Base-by-base conservation (phyloP, 2,113 vertebrate genomes). In the Otus sunia region DNA sequence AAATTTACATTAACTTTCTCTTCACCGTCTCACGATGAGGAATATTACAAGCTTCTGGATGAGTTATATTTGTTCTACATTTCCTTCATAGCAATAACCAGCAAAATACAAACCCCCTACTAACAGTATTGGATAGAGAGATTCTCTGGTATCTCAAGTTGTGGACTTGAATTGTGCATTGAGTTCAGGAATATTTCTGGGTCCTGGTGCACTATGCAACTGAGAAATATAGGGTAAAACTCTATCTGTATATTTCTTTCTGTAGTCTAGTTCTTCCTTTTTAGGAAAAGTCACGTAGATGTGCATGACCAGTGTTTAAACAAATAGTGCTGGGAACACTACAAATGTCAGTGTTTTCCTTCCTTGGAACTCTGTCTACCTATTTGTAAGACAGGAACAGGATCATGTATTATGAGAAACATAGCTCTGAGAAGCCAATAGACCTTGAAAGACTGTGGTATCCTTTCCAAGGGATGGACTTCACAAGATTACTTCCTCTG, bases 231-330 rank as follows among this genome's bases (percentile, higher is more conserved):
- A 12, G 15, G 9, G 5, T 34, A 64, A 67, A 90, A 29, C 41
- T 63, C 16, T 71, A 22, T 39, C 10, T 64, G 19, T 53, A 47
- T 41, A 21, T 45, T 9, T 59, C 55, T 81, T 67, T 63, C 19
- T 47, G 34, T 36, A 87, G 29, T n/a, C 55, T 67, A 58, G 20
- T n/a, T 50, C 19, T 66, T 50, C 6, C 2, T 80, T 89, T 73
- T 75, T 53, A 81, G 52, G 30, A 71, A 62, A 93, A 50, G 17
- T 43, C 17, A 20, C 0, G 0, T 30, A 39, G 0, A 8, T 19
- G 13, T 37, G 3, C 13, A 32, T 37, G 45, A 67, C 22, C 13
- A 47, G 9, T 26, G 25, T 47, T 75, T 60, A 67, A 84, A 75
- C 6, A 67, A 58, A 39, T 7, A 67, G 4, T 47, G 14, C 8